Evolutionary conservation across 2,888 invertebrate genomes (phyloP), one percentile per base, ranked within the genome.

Genomic region (Macroteleia sp.): DNA sequence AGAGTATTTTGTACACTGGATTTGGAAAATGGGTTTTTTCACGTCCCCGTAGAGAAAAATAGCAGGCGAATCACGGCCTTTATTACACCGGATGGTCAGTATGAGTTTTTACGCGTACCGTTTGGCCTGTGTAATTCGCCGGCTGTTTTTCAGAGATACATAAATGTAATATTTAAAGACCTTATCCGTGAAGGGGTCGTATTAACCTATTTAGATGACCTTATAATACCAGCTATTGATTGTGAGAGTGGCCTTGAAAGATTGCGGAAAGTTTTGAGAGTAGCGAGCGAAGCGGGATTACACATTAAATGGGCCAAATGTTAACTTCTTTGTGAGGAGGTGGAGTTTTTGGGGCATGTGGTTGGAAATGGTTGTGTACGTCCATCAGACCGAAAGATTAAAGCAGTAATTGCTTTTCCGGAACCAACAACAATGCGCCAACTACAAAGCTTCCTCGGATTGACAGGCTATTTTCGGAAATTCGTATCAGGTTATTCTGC

Each of bases 1-100:
- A 32, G 28, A 6, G 44, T 54, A 5, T 71, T 64, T 8, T 39
- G 80, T 81, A 90, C 46, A 82, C 86, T 9, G 20, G 44, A 46
- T 36, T 52, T n/a, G n/a, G n/a, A n/a, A n/a, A n/a, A n/a, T n/a
- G n/a, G n/a, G n/a, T n/a, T n/a, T n/a, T n/a, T n/a, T 14, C 36
- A 52, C 19, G 52, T 52, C 6, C 30, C 59, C 3, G 25, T 75
- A 14, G 62, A 56, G 16, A 1, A 46, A 3, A 9, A 28, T n/a
- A 1, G 34, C 20, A 42, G 59, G 28, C 41, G 22, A 16, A 42
- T 22, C 9, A 69, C 16, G 57, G 66, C n/a, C 56, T 70, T 34
- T 25, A 25, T 25, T 25, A 25, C 25, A n/a, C n/a, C n/a, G n/a
- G n/a, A n/a, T n/a, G n/a, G n/a, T n/a, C n/a, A n/a, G n/a, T n/a